phyloP scores from a whole-genome alignment of 1,140 invertebrate species.

The Danaus melanippus region DNA sequence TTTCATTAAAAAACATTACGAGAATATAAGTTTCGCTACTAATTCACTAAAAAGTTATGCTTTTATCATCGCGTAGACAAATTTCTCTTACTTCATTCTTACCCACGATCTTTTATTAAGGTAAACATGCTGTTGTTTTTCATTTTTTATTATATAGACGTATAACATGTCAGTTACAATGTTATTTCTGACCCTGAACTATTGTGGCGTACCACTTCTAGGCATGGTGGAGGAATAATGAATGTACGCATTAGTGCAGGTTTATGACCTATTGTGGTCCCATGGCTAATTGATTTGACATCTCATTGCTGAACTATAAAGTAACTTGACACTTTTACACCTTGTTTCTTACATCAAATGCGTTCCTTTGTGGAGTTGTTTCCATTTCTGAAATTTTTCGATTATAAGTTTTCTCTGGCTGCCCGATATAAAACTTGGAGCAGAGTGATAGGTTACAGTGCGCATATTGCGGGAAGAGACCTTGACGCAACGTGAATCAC shows the following conservation, averaged over 20 bases:
- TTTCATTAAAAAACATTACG: no score
- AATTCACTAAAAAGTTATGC: no score
- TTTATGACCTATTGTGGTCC: slow-evolving; percentile 21
- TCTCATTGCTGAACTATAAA: slow-evolving; percentile 18
- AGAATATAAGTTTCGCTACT: no score
- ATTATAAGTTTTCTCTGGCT: no score
- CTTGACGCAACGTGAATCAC: slow-evolving; percentile 62
- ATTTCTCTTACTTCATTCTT: no score
- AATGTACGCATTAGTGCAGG: slow-evolving; percentile 20
- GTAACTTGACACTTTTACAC: slow-evolving; percentile 7
- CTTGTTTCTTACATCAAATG: no score
- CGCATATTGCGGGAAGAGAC: slow-evolving; percentile 54
- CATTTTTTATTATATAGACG: no score
- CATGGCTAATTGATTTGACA: slow-evolving; percentile 21
- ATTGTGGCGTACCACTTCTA: slow-evolving; percentile 24
- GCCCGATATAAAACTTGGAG: slow-evolving; percentile 1
- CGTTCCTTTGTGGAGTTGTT: no score
- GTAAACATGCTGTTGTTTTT: no score
- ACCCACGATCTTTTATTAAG: no score
- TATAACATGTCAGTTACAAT: slow-evolving; percentile 10
- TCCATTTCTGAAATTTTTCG: no score
- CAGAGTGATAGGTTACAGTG: slow-evolving; percentile 18
- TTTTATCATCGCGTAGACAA: no score
- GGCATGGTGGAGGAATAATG: slow-evolving; percentile 17
- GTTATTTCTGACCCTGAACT: slow-evolving; percentile 18